Base-by-base conservation (phyloP, 2,888 invertebrate genomes). In the Mesorhabditis belari region DNA sequence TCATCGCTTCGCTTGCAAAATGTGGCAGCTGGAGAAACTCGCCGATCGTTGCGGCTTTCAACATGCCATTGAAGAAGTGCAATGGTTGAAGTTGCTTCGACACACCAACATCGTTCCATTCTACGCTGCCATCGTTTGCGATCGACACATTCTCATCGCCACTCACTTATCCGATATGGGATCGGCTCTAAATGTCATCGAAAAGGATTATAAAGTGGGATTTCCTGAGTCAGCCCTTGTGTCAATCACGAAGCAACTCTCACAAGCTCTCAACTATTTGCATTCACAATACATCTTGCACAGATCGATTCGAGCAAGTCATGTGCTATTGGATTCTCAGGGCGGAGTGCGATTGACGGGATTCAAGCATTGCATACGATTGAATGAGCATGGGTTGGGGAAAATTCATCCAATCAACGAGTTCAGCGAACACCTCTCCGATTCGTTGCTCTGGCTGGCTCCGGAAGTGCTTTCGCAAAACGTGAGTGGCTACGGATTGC, bases 391-490 rank as follows among this genome's bases (percentile, higher is more conserved):
- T 9, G 35, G 17, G 35, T 19, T 6, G 23, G 51, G n/a, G 12
- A 44, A 23, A 49, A 17, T 4, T 28, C 27, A 19, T 25, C 25
- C 27, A 9, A 9, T 12, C 56, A 49, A n/a, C 51, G 55, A 3
- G 49, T 53, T 4, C 26, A 57, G 3, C 28, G 84, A 66, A 86
- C 89, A 90, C 82, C 87, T 87, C 50, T 88, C 91, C 81, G 90
- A 91, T 0, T 85, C 87, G 0, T 84, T 93, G 4, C 90, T 90
- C 83, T 94, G 92, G 91, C 85, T 92, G 17, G 92, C 92, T 77
- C 93, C 93, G 0, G 93, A 94, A 82, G 84, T 93, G 9, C 83
- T 94, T 49, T 89, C 90, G 82, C 93, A 73, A 68, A 90, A 91
- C 82, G 83, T 91, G 44, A 85, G 86, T 77, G 93, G 94, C 3